A percentile compares a stretch with the other conserved stretches of the same genome.
Conservation (phyloP, 2,113 vertebrate genomes). For the Cettia cetti region DNA sequence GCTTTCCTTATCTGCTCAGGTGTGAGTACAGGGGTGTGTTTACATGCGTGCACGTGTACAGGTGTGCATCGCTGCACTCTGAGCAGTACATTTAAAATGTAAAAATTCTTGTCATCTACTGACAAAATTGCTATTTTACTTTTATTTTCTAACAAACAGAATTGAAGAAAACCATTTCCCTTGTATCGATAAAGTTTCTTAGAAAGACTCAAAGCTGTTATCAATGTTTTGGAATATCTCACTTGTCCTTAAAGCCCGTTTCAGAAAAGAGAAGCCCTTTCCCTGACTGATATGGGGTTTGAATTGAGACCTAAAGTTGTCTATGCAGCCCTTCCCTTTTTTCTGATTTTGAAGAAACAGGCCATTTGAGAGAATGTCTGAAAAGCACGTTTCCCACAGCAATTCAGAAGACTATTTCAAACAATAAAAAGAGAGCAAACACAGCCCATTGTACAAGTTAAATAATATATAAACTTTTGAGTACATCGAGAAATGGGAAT, state of each 20-base stretch:
- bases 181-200: neutral
- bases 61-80: neutral
- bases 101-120: neutral
- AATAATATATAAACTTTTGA: conserved; percentile 63
- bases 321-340: neutral
- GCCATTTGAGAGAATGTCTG: neutral
- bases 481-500: conserved; percentile 40
- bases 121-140: neutral
- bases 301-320: neutral
- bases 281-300: neutral
- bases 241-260: neutral
- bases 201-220: neutral
- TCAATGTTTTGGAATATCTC: neutral
- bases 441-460: conserved; percentile 29
- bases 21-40: neutral
- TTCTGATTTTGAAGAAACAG: neutral
- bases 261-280: neutral
- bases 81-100: neutral
- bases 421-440: conserved; percentile 42
- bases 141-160: neutral
- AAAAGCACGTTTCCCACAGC: conserved; percentile 5
- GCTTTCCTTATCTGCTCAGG: neutral
- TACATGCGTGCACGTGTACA: neutral
- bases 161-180: neutral
- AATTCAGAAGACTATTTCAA: conserved; percentile 37